These are phyloP conservation scores for Nanger granti DNA, from an alignment of 2,113 vertebrate species.

Conservation along the genomic window DNA sequence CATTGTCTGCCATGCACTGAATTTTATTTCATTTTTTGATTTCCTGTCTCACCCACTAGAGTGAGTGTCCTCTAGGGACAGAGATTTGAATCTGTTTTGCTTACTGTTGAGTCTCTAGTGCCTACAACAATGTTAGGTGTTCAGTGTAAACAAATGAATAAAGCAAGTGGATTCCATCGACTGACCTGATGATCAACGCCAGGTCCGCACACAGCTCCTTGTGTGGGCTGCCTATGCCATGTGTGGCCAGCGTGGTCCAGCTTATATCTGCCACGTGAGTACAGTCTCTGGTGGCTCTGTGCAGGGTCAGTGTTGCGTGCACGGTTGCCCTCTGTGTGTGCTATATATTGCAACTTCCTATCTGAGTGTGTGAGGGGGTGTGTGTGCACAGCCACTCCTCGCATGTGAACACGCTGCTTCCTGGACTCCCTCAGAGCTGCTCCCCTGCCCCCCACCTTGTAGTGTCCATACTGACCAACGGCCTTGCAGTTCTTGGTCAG, in stretches of 20 bases:
- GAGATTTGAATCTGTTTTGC: background rate
- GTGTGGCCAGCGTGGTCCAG: background rate
- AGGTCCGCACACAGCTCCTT: background rate
- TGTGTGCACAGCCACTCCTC: background rate
- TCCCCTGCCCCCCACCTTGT: background rate
- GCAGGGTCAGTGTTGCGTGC: background rate
- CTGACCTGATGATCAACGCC: background rate
- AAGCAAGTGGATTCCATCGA: background rate
- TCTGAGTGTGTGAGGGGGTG: background rate
- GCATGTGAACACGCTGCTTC: rapidly evolving
- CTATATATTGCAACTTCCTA: background rate
- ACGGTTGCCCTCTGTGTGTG: too few relatives aligned
- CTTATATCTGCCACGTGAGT: background rate
- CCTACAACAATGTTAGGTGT: background rate
- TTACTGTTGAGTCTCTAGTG: background rate
- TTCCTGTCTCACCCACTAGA: background rate
- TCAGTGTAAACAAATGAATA: background rate
- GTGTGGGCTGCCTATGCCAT: too few relatives aligned
- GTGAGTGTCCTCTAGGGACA: background rate
- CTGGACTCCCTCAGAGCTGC: background rate
- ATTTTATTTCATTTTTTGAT: background rate
- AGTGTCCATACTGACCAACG: constrained; percentile 89
- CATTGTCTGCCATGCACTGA: background rate
- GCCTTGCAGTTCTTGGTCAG: constrained; percentile 97
- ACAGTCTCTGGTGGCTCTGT: background rate